Conservation (phyloP, 2,888 invertebrate species). For the Saturnia pavonia region DNA sequence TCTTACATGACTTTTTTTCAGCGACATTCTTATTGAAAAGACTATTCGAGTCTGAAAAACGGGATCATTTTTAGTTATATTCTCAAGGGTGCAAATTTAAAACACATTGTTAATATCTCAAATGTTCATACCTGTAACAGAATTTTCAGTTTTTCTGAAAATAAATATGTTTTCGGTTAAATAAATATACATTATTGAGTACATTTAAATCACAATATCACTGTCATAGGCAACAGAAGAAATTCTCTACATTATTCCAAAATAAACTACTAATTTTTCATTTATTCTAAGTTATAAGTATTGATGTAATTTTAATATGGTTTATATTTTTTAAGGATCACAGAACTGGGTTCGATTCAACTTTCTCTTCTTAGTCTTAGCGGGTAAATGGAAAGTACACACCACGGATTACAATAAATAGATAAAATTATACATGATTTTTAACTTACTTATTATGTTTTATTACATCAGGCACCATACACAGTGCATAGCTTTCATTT, state of each 20-base stretch:
- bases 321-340: no score
- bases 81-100: slow-evolving; percentile 7
- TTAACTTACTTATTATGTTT: slow-evolving; percentile 33
- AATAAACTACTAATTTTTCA: background rate
- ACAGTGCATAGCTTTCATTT: slow-evolving; percentile 38
- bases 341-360: no score
- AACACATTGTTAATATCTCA: background rate
- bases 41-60: slow-evolving; percentile 27
- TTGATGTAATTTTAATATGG: background rate
- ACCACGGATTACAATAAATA: background rate
- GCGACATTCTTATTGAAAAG: slow-evolving; percentile 6
- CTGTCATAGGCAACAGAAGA: background rate
- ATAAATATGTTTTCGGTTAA: slow-evolving; percentile 7
- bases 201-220: background rate
- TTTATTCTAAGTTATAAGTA: background rate
- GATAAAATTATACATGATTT: background rate
- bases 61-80: background rate
- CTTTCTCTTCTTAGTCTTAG: no score
- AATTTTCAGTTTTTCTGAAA: slow-evolving; percentile 37
- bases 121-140: slow-evolving; percentile 32
- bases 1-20: slow-evolving; percentile 18
- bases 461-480: slow-evolving; percentile 32
- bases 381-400: background rate
- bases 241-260: background rate
- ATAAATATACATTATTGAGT: background rate